Evolutionary conservation across 2,888 invertebrate genomes (phyloP).

Genomic region (Erannis defoliaria): DNA sequence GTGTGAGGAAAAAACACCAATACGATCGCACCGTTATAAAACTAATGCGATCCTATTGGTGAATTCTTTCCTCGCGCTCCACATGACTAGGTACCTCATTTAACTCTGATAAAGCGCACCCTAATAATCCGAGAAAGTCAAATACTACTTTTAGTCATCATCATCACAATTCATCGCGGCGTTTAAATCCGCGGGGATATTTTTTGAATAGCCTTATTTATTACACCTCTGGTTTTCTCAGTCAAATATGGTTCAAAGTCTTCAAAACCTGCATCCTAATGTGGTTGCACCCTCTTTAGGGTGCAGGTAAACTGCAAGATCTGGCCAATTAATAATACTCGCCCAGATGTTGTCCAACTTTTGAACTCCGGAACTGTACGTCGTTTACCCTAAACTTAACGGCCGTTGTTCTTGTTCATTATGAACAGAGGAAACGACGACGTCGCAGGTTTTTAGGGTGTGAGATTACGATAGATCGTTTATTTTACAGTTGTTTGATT

Average conservation of each 20-base stretch:
- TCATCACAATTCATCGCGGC: too few relatives aligned
- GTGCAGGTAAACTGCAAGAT: constrained; percentile 41
- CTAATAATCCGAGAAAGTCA: too few relatives aligned
- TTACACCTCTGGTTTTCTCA: not conserved
- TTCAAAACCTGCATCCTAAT: not conserved
- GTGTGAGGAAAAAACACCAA: too few relatives aligned
- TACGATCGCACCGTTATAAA: too few relatives aligned
- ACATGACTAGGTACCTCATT: too few relatives aligned
- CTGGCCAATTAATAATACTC: constrained; percentile 44
- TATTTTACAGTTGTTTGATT: not conserved
- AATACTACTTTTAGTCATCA: too few relatives aligned
- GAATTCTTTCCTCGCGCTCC: too few relatives aligned
- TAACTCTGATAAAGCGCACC: too few relatives aligned
- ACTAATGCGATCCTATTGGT: too few relatives aligned
- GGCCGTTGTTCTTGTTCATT: constrained; percentile 39
- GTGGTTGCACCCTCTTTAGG: constrained; percentile 12
- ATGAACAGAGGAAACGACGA: constrained; percentile 9
- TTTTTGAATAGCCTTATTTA: too few relatives aligned
- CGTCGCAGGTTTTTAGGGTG: constrained; percentile 19
- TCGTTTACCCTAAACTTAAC: constrained; percentile 42
- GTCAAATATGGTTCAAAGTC: not conserved
- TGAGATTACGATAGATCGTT: constrained; percentile 13
- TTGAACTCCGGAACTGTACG: constrained; percentile 42
- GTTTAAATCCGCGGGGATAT: too few relatives aligned
- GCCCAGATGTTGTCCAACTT: constrained; percentile 43